A percentile compares a stretch with the other conserved stretches of the same genome.
phyloP scores from a whole-genome alignment of 2,888 invertebrate genomes.

The Hyppa rectilinea region DNA sequence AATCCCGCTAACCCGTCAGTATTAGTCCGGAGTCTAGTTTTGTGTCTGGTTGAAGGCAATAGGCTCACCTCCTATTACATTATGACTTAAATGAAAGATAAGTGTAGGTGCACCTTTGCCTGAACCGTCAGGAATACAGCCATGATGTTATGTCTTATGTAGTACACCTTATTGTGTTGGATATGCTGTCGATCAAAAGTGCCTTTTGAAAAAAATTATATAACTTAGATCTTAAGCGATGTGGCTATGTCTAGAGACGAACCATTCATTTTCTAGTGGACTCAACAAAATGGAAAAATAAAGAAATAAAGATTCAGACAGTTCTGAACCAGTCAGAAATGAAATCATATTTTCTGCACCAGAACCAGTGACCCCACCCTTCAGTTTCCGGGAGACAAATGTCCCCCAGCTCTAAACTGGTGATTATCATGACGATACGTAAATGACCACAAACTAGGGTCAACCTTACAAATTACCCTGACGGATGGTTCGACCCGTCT shows the following conservation, averaged over 20 bases:
- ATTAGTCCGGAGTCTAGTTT: too few relatives aligned
- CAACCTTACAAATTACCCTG: constrained; percentile 48
- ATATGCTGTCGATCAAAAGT: too few relatives aligned
- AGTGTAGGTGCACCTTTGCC: too few relatives aligned
- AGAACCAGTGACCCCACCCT: neutral
- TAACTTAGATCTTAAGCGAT: neutral
- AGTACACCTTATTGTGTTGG: too few relatives aligned
- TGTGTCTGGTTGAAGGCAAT: too few relatives aligned
- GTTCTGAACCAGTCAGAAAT: neutral
- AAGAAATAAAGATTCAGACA: neutral
- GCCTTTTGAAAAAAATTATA: too few relatives aligned
- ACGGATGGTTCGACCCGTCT: constrained; percentile 38
- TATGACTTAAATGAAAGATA: too few relatives aligned
- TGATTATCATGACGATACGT: constrained; percentile 39
- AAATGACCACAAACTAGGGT: constrained; percentile 50
- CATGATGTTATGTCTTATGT: too few relatives aligned
- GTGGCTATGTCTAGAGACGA: neutral
- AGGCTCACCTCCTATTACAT: too few relatives aligned
- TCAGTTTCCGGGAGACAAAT: constrained; percentile 14
- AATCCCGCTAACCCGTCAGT: too few relatives aligned
- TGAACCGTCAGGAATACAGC: too few relatives aligned
- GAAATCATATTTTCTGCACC: neutral
- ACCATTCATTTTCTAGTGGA: neutral
- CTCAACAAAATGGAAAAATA: neutral
- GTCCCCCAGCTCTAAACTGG: constrained; percentile 17